Conservation (phyloP, 2,888 invertebrate species). For the Hyposoter didymator region DNA sequence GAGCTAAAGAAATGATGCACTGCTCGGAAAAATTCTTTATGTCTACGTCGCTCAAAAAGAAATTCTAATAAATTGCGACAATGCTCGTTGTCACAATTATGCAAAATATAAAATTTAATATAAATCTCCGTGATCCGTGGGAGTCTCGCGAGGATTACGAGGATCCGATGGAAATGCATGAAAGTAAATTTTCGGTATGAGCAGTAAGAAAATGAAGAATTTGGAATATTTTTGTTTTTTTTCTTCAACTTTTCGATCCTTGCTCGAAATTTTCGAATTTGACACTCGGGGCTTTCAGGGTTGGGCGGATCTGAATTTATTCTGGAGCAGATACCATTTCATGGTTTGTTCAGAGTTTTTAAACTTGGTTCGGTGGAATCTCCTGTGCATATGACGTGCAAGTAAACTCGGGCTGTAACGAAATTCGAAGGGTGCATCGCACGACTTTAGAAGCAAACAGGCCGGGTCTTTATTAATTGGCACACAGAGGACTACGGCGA, state of each 20-base stretch:
- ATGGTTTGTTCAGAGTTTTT: not conserved
- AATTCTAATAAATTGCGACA: constrained; percentile 57
- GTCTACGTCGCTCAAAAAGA: constrained; percentile 47
- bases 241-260: not conserved
- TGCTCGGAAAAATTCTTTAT: constrained; percentile 38
- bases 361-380: not conserved
- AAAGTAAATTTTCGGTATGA: not conserved
- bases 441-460: constrained; percentile 75
- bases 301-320: not conserved
- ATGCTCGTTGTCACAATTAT: constrained; percentile 33
- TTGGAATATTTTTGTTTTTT: constrained; percentile 14
- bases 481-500: constrained; percentile 67
- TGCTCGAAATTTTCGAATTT: not conserved
- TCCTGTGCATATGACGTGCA: not conserved
- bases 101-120: constrained; percentile 26
- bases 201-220: constrained; percentile 10
- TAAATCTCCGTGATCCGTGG: constrained; percentile 14
- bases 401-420: constrained; percentile 79
- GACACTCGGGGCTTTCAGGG: not conserved
- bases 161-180: constrained; percentile 5
- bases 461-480: constrained; percentile 82
- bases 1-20: constrained; percentile 49
- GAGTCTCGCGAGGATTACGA: not conserved
- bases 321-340: not conserved
- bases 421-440: constrained; percentile 46